Conservation (phyloP, 1,140 invertebrate species). For the Brachionus manjavacas region DNA sequence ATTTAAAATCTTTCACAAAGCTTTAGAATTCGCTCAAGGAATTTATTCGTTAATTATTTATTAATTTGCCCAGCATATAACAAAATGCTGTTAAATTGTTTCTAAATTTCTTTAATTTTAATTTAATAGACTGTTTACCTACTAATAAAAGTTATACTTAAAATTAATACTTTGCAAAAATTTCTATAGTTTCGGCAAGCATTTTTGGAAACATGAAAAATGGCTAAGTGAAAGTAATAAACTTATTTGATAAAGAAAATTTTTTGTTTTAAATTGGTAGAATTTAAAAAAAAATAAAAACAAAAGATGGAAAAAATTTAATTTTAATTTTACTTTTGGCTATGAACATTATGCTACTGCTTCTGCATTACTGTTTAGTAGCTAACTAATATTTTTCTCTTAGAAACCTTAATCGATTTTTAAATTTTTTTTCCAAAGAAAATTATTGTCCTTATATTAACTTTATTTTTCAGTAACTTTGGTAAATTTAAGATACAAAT, state of each 20-base stretch:
- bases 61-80: background rate
- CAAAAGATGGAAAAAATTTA: background rate
- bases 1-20: background rate
- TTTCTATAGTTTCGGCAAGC: slow-evolving; percentile 25
- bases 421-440: background rate
- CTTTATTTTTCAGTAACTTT: background rate
- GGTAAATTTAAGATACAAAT: background rate
- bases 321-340: background rate
- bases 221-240: slow-evolving; percentile 20
- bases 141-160: background rate
- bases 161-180: background rate
- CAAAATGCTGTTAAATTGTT: background rate
- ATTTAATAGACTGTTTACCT: slow-evolving; percentile 9
- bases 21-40: background rate
- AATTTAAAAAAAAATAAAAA: background rate
- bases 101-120: background rate
- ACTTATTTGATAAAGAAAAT: background rate
- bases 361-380: background rate
- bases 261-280: background rate
- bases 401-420: background rate
- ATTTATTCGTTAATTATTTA: background rate
- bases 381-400: background rate
- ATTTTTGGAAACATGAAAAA: background rate
- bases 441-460: background rate
- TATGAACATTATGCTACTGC: background rate